Percentiles rank a stretch among this genome's conserved stretches.
These are phyloP conservation scores for Ifrita kowaldi DNA, from an alignment of 2,113 vertebrate genomes.

Conservation along the genomic window DNA sequence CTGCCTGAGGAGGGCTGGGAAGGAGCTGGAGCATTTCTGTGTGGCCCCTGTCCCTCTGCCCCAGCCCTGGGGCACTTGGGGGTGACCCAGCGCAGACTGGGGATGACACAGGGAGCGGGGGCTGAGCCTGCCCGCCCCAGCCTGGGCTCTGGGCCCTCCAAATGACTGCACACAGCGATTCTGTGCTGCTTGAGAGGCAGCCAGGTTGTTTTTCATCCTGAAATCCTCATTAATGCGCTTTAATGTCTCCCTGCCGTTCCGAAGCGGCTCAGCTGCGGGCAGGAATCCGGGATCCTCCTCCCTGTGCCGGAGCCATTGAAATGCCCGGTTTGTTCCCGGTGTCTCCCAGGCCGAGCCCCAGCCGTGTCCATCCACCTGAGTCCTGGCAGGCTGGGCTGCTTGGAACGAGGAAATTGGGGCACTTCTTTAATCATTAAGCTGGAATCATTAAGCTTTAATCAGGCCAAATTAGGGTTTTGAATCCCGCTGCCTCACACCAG, in stretches of 20 bases:
- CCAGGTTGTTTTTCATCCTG: neutral
- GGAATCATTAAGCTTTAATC: slow-evolving; percentile 16
- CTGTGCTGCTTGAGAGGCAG: neutral
- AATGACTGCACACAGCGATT: fast-evolving
- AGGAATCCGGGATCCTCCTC: neutral
- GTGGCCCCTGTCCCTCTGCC: neutral
- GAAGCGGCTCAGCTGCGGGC: neutral
- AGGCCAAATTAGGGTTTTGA: neutral
- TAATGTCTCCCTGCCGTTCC: neutral
- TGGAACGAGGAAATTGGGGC: neutral
- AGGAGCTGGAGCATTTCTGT: fast-evolving
- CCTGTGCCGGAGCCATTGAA: neutral
- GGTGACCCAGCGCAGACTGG: fast-evolving
- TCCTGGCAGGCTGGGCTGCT: neutral
- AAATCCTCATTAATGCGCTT: neutral
- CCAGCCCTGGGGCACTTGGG: fast-evolving
- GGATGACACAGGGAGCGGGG: neutral
- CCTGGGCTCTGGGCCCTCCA: neutral
- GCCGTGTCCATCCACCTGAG: neutral
- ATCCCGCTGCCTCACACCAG: neutral
- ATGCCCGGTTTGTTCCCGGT: neutral
- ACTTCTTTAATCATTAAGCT: neutral
- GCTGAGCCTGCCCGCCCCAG: neutral
- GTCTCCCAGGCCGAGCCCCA: neutral
- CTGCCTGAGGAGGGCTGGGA: neutral